phyloP scores from a whole-genome alignment of 2,888 invertebrate genomes.

The Dynastes tityus region DNA sequence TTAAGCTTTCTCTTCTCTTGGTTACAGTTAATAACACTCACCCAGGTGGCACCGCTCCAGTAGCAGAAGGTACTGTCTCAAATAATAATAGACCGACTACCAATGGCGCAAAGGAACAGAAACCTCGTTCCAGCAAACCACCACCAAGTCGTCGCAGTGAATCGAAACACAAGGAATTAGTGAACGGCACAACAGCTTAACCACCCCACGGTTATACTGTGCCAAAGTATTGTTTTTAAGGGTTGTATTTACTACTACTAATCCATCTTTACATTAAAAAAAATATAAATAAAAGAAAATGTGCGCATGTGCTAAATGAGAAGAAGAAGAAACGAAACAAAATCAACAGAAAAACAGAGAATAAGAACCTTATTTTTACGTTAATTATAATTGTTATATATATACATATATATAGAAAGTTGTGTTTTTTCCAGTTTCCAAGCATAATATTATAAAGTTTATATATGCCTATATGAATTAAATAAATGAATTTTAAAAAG shows the following conservation, averaged over 20 bases:
- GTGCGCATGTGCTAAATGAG: slow-evolving; percentile 34
- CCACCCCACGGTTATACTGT: slow-evolving; percentile 49
- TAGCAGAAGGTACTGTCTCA: slow-evolving; percentile 52
- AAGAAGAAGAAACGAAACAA: slow-evolving; percentile 29
- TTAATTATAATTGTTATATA: slow-evolving; percentile 39
- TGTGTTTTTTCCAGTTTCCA: slow-evolving; percentile 37
- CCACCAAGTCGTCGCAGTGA: slow-evolving; percentile 66
- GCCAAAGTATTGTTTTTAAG: slow-evolving; percentile 57
- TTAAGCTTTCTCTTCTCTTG: not conserved
- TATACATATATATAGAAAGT: slow-evolving; percentile 52
- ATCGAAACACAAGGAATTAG: slow-evolving; percentile 75
- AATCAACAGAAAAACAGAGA: slow-evolving; percentile 28
- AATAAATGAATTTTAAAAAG: not conserved
- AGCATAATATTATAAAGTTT: slow-evolving; percentile 15
- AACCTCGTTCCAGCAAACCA: slow-evolving; percentile 64
- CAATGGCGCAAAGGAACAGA: slow-evolving; percentile 64
- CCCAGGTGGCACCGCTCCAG: slow-evolving; percentile 35
- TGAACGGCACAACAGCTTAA: slow-evolving; percentile 77
- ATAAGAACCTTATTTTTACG: slow-evolving; percentile 36
- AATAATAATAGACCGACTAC: slow-evolving; percentile 53
- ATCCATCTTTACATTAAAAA: slow-evolving; percentile 27
- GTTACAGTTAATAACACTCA: slow-evolving; percentile 53
- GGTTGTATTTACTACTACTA: slow-evolving; percentile 57
- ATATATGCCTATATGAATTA: slow-evolving; percentile 11
- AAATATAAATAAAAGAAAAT: slow-evolving; percentile 24